phyloP scores from a whole-genome alignment of 2,888 invertebrate species.

The Drosophila peninsularis region DNA sequence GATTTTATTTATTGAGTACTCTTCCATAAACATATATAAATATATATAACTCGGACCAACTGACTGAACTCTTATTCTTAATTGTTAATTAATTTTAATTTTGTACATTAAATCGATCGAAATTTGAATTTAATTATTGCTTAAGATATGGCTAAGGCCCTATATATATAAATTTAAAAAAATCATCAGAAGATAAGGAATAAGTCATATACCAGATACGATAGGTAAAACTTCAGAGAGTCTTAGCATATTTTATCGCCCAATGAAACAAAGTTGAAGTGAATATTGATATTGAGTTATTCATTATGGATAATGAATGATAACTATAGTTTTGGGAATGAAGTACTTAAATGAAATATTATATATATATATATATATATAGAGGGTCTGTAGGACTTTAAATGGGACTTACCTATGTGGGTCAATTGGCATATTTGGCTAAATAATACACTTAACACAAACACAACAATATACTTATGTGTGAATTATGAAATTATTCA shows the following conservation, averaged over 20 bases:
- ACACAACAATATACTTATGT: conserved; percentile 18
- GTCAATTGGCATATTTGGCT: conserved; percentile 48
- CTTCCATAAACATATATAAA: background rate
- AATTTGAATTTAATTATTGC: background rate
- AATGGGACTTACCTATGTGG: background rate
- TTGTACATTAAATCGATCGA: background rate
- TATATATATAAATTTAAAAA: too few relatives aligned
- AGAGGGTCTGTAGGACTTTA: background rate
- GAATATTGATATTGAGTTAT: background rate
- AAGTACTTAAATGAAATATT: background rate
- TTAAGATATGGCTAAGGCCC: background rate
- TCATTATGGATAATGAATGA: background rate
- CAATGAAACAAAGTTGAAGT: background rate
- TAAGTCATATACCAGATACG: too few relatives aligned
- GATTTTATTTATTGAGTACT: background rate
- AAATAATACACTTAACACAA: conserved; percentile 38
- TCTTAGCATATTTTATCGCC: background rate
- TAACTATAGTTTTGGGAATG: background rate
- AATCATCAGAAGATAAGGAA: too few relatives aligned
- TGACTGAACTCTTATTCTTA: background rate
- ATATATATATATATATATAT: background rate
- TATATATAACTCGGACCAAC: background rate
- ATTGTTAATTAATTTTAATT: background rate
- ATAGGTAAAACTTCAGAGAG: background rate
- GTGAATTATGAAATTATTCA: conserved; percentile 16